These are phyloP conservation scores for Anoplophora glabripennis DNA, from an alignment of 1,140 invertebrate genomes.

Conservation along the genomic window DNA sequence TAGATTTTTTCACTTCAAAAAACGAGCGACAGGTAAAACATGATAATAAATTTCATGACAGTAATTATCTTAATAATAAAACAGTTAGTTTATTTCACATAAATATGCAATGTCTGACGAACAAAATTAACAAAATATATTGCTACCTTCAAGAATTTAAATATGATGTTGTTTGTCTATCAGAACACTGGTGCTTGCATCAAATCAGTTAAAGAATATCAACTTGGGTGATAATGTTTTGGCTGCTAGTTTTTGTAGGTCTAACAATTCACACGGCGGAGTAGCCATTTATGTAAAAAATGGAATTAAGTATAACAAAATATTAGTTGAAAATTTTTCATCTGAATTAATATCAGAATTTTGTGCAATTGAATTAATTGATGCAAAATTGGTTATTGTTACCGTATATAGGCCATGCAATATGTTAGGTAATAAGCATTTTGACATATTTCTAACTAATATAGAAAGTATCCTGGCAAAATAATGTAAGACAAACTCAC, in stretches of 20 bases:
- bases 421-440: background rate
- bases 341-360: background rate
- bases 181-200: background rate
- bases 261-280: background rate
- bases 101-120: background rate
- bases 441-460: background rate
- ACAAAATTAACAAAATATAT: background rate
- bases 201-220: background rate
- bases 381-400: background rate
- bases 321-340: background rate
- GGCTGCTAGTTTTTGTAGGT: background rate
- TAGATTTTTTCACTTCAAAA: no score
- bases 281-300: constrained; percentile 2
- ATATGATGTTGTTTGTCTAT: background rate
- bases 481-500: background rate
- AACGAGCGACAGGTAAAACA: no score
- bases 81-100: background rate
- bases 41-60: no score
- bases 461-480: background rate
- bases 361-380: background rate
- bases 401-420: background rate
- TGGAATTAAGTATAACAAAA: background rate
- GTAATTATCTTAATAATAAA: no score
- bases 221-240: background rate
- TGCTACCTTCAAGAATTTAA: background rate